phyloP scores from a whole-genome alignment of 2,888 invertebrate species.

The Lissocephala sabroskyi region DNA sequence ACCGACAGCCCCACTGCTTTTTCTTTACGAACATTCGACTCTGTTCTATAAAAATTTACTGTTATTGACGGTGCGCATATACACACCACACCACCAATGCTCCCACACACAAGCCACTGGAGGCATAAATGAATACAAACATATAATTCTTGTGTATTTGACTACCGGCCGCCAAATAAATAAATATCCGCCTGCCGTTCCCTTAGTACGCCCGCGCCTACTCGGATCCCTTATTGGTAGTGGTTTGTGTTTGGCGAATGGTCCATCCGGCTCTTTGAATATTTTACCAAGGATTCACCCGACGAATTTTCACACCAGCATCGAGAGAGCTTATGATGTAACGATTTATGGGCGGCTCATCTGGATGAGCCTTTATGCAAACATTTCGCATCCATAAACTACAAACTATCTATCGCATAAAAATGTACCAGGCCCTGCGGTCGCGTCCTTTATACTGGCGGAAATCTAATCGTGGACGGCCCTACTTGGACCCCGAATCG shows the following conservation, averaged over 20 bases:
- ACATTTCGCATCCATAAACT: constrained; percentile 31
- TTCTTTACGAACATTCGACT: constrained; percentile 51
- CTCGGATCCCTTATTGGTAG: not conserved
- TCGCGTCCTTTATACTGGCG: no score
- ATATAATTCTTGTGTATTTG: constrained; percentile 34
- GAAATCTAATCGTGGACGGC: no score
- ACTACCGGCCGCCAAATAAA: constrained; percentile 17
- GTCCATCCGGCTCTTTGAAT: constrained; percentile 36
- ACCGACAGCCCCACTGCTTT: constrained; percentile 28
- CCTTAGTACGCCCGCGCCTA: not conserved
- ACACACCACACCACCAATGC: constrained; percentile 4
- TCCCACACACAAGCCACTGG: not conserved
- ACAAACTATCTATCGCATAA: no score
- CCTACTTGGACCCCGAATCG: no score
- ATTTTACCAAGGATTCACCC: constrained; percentile 27
- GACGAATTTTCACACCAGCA: not conserved
- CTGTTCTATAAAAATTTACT: constrained; percentile 49
- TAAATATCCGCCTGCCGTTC: not conserved
- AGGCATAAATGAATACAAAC: constrained; percentile 44
- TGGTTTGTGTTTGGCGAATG: not conserved
- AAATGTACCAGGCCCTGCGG: no score
- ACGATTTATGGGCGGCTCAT: constrained; percentile 42
- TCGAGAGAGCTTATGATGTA: constrained; percentile 42
- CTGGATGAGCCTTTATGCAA: constrained; percentile 40
- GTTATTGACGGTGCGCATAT: constrained; percentile 23